Base-by-base conservation (phyloP, 2,113 vertebrate species). In the Barnardius zonarius region DNA sequence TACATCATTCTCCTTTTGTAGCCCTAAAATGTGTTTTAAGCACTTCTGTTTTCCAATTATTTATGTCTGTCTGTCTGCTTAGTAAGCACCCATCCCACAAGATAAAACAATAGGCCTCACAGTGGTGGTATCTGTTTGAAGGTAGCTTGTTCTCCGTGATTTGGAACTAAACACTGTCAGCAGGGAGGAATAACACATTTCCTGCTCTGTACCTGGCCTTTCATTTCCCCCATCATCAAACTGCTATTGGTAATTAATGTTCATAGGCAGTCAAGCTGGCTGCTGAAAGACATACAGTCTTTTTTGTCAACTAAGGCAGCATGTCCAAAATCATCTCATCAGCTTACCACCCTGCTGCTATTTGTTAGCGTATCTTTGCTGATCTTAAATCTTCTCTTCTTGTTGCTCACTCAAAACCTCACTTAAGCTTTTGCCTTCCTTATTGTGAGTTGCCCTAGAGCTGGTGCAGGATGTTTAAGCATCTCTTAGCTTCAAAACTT, bases 151-250 rank as follows among this genome's bases (percentile, higher is more conserved):
- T 87, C 77, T 96, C 61, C 28, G 37, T 52, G 35, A 67, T 70
- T 76, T 87, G 90, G 90, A 95, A 20, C 84, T 93, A 87, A 95
- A 94, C 69, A 61, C 84, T 93, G 55, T 95, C 62, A 75, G 52
- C 0, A 11, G 43, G 61, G 74, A 93, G 87, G 82, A 85, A 61
- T 72, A 85, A 83, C 77, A 93, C 37, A 10, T 70, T 82, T 89
- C 84, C 75, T 94, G 57, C 85, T 88, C 82, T 57, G 5, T 93
- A 92, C 90, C 90, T 92, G 82, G 44, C 62, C 63, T 76, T 90
- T 69, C 67, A 52, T 92, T 88, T 86, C 63, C 48, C 80, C 37
- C 48, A 51, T 52, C 41, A 41, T 79, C 63, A 62, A 57, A 33
- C 63, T 83, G 67, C 63, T 76, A 0, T 41, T 80, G 83, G 11